Evolutionary conservation across 2,797 vertebrate species (phyloP).

Genomic region (Mormyrops attenuatus): DNA sequence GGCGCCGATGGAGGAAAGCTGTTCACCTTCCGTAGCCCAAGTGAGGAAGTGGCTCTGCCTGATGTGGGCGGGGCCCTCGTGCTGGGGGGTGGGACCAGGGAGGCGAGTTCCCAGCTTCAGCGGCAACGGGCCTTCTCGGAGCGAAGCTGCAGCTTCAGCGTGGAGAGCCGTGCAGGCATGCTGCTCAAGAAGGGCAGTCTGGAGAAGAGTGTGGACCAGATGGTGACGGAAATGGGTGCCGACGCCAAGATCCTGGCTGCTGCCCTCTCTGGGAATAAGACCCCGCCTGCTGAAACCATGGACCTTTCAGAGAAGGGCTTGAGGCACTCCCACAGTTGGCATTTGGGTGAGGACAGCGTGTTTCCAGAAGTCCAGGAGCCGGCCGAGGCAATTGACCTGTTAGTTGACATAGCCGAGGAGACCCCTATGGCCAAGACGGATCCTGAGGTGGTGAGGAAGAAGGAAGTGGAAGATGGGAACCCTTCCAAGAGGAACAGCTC

Average conservation of each 20-base stretch:
- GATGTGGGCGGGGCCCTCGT: slow-evolving; percentile 41
- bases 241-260: slow-evolving; percentile 90
- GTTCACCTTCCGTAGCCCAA: slow-evolving; percentile 65
- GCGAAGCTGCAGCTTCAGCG: slow-evolving; percentile 92
- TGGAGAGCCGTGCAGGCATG: slow-evolving; percentile 85
- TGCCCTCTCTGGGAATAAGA: slow-evolving; percentile 66
- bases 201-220: slow-evolving; percentile 74
- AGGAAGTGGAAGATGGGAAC: slow-evolving; percentile 39
- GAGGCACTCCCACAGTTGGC: slow-evolving; percentile 29
- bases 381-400: slow-evolving; percentile 44
- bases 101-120: slow-evolving; percentile 68
- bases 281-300: slow-evolving; percentile 45
- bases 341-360: slow-evolving; percentile 44
- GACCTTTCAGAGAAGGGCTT: slow-evolving; percentile 57
- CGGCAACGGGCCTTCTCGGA: slow-evolving; percentile 78
- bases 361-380: slow-evolving; percentile 23
- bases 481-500: slow-evolving; percentile 58
- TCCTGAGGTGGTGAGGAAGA: background rate
- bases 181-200: slow-evolving; percentile 78
- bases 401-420: slow-evolving; percentile 15
- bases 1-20: slow-evolving; percentile 58
- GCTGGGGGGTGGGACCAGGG: slow-evolving; percentile 19
- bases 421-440: slow-evolving; percentile 16
- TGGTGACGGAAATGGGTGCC: slow-evolving; percentile 86
- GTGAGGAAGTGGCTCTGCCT: slow-evolving; percentile 60